Evolutionary conservation across 2,113 vertebrate species (phyloP).

Genomic region (Coptodon rendalli): DNA sequence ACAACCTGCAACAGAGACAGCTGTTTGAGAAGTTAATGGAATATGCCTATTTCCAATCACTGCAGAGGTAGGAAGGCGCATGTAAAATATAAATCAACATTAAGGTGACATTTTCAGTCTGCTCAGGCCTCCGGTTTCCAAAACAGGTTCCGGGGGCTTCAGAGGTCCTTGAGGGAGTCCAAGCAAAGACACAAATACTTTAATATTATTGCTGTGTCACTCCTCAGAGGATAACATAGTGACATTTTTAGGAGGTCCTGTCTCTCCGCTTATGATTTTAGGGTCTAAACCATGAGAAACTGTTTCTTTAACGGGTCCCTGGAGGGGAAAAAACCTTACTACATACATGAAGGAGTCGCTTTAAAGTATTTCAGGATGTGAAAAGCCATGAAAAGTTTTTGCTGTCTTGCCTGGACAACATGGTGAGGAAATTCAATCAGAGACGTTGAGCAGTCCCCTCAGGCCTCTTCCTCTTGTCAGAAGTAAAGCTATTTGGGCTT

Average conservation of each 20-base stretch:
- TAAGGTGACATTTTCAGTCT: slow-evolving; percentile 47
- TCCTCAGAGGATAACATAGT: slow-evolving; percentile 24
- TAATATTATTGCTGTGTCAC: background rate
- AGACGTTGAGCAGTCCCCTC: slow-evolving; percentile 16
- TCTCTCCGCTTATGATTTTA: background rate
- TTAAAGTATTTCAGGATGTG: background rate
- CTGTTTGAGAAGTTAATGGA: slow-evolving; percentile 49
- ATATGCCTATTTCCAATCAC: slow-evolving; percentile 59
- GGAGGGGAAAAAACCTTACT: background rate
- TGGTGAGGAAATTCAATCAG: slow-evolving; percentile 67
- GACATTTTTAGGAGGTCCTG: slow-evolving; percentile 11
- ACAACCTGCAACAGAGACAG: slow-evolving; percentile 53
- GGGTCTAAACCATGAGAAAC: background rate
- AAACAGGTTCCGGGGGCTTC: background rate
- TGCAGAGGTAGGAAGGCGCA: slow-evolving; percentile 65
- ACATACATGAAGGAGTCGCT: background rate
- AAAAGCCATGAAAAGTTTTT: background rate
- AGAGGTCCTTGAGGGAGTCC: slow-evolving; percentile 26
- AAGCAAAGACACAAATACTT: slow-evolving; percentile 27
- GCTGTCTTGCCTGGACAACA: slow-evolving; percentile 51
- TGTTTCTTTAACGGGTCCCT: background rate
- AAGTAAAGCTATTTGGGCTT: slow-evolving; percentile 7
- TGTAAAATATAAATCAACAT: slow-evolving; percentile 54
- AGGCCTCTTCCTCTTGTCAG: slow-evolving; percentile 33
- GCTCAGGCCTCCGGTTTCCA: slow-evolving; percentile 2